Evolutionary conservation across 2,797 vertebrate genomes (phyloP).

Genomic region (Onychomys torridus): DNA sequence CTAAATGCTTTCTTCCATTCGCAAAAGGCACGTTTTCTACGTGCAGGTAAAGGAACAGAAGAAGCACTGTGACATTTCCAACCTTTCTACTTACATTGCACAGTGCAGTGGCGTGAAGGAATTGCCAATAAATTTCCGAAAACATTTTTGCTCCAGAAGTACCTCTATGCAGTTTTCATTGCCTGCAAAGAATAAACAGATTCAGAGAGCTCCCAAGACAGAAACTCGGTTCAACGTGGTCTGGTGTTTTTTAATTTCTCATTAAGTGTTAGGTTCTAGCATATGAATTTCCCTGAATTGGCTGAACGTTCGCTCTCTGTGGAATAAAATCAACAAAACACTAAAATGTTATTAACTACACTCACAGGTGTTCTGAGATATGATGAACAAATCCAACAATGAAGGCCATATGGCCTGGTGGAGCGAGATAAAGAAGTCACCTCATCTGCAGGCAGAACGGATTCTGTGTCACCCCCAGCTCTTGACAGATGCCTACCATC

Average conservation of each 20-base stretch:
- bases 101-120: slow-evolving; percentile 98
- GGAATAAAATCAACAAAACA: slow-evolving; percentile 60
- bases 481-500: neutral
- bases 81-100: slow-evolving; percentile 92
- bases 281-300: slow-evolving; percentile 48
- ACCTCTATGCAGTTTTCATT: slow-evolving; percentile 98
- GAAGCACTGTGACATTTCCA: neutral
- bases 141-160: slow-evolving; percentile 95
- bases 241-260: neutral
- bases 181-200: slow-evolving; percentile 88
- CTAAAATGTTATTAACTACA: slow-evolving; percentile 49
- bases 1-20: neutral
- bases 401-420: slow-evolving; percentile 41
- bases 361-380: slow-evolving; percentile 58
- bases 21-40: neutral
- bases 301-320: slow-evolving; percentile 20
- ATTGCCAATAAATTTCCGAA: slow-evolving; percentile 94
- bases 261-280: slow-evolving; percentile 45
- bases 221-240: slow-evolving; percentile 26
- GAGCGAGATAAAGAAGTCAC: neutral
- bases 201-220: slow-evolving; percentile 48
- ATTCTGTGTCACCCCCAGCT: neutral
- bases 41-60: neutral
- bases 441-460: neutral
- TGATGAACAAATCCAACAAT: slow-evolving; percentile 45